Evolutionary conservation across 2,888 invertebrate genomes (phyloP), one percentile per base, ranked within the genome.

Genomic region (Caenorhabditis zanzibari): DNA sequence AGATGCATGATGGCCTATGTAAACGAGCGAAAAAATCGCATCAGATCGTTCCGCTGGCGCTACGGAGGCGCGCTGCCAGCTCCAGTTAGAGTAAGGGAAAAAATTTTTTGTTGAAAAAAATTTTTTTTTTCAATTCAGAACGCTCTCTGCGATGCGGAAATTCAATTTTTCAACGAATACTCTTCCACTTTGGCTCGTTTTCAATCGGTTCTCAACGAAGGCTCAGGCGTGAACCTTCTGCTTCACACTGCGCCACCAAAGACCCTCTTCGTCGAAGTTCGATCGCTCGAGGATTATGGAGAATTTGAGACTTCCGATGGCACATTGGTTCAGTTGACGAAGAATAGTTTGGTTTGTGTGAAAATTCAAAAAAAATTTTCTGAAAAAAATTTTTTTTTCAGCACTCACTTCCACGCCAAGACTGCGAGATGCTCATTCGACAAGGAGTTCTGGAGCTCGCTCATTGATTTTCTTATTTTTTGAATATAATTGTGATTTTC

Each of bases 231-330:
- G 16, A 85, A 86, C 63, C 64, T 86, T 10, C 63, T 86, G 32
- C 54, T 77, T 4, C 47, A 80, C 49, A 93, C 96, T 73, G 95
- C 95, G 84, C 98, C 98, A 14, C 91, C 91, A n/a, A 90, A 89
- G 66, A 75, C 85, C 12, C 82, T 90, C 5, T 85, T 90, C 72
- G 82, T 88, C 9, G 84, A 89, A 69, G 88, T 98, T 71, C 91
- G 90, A 94, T 95, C 95, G 92, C 92, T 96, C 59, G 94, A 95
- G 59, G 96, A 98, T 93, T 97, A 97, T 93, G 98, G 98, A 0
- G 96, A 96, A 92, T 95, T 96, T 90, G 98, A 98, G 93, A 94
- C 97, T 12, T 96, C 96, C 90, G 96, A 96, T 93, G 98, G 98
- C n/a, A 96, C 96, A 91, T 95, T 96, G 6, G 95, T 98, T 26